A percentile compares a stretch with the other conserved stretches of the same genome.
Conservation (phyloP, 1,140 invertebrate genomes). For the Oscheius sp. region DNA sequence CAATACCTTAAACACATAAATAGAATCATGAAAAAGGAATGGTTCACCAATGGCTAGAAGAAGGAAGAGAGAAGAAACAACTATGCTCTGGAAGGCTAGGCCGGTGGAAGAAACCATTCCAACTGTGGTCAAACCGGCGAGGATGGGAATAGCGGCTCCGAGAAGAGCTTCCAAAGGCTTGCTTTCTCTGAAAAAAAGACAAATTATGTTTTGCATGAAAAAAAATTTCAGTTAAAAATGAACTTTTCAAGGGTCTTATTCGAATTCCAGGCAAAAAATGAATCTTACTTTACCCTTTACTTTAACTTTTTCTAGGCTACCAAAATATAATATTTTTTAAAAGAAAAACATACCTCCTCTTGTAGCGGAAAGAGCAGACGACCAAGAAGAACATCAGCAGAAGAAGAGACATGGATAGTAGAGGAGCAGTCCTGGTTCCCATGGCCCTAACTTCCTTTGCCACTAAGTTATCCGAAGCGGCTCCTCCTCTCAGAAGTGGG, state of each 20-base stretch:
- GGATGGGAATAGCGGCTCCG: constrained; percentile 36
- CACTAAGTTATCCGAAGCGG: constrained; percentile 38
- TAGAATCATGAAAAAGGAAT: background rate
- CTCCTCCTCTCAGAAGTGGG: constrained; percentile 17
- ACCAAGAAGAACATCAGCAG: constrained; percentile 30
- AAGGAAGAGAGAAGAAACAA: constrained; percentile 40
- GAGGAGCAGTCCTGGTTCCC: constrained; percentile 37
- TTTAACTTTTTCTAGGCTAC: too few species aligned
- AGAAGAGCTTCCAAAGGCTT: constrained; percentile 40
- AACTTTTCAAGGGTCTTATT: too few species aligned
- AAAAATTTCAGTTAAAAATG: too few species aligned
- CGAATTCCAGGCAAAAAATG: too few species aligned
- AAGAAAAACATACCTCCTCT: background rate
- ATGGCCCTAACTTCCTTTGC: constrained; percentile 41
- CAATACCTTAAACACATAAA: constrained; percentile 17
- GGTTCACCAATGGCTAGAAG: constrained; percentile 43
- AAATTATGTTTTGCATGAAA: background rate
- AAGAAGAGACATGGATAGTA: constrained; percentile 22
- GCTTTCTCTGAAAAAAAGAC: constrained; percentile 20
- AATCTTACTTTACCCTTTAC: too few species aligned
- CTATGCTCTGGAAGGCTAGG: constrained; percentile 39
- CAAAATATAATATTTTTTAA: too few species aligned
- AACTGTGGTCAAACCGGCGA: constrained; percentile 36
- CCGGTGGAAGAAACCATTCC: constrained; percentile 41
- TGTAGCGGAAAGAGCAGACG: constrained; percentile 37